A percentile compares a stretch with the other conserved stretches of the same genome.
phyloP scores from a whole-genome alignment of 92 coral and sea anemone species.

The Porites lobata region DNA sequence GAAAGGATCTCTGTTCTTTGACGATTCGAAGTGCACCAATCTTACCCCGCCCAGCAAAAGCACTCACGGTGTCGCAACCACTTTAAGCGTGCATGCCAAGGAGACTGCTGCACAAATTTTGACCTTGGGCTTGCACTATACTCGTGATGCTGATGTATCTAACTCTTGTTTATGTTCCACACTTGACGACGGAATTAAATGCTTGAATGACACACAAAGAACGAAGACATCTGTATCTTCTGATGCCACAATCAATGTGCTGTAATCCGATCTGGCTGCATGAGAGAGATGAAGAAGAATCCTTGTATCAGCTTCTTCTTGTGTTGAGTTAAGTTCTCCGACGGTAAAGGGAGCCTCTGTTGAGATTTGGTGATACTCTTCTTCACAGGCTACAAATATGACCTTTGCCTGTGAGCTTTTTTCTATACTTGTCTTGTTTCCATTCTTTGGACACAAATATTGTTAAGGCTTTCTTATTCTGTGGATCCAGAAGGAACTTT shows the following conservation, averaged over 20 bases:
- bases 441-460: slow-evolving; percentile 54
- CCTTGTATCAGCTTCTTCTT: slow-evolving; percentile 50
- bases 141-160: no score
- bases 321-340: background rate
- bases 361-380: slow-evolving; percentile 39
- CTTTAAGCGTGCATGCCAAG: no score
- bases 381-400: slow-evolving; percentile 23
- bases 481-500: slow-evolving; percentile 47
- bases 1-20: no score
- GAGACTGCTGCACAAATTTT: no score
- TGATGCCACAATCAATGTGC: slow-evolving; percentile 45
- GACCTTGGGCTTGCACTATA: no score
- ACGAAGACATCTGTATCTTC: slow-evolving; percentile 3
- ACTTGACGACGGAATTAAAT: no score
- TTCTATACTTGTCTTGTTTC: slow-evolving; percentile 52
- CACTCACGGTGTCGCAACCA: no score
- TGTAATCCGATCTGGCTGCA: slow-evolving; percentile 55
- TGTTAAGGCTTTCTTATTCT: slow-evolving; percentile 54
- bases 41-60: no score
- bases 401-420: slow-evolving; percentile 8
- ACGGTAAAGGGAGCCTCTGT: no score
- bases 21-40: no score
- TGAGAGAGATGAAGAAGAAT: slow-evolving; percentile 64
- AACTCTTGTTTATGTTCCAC: no score
- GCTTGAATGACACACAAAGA: no score